Conservation (phyloP, 2,113 vertebrate genomes). For the Miniopterus natalensis region DNA sequence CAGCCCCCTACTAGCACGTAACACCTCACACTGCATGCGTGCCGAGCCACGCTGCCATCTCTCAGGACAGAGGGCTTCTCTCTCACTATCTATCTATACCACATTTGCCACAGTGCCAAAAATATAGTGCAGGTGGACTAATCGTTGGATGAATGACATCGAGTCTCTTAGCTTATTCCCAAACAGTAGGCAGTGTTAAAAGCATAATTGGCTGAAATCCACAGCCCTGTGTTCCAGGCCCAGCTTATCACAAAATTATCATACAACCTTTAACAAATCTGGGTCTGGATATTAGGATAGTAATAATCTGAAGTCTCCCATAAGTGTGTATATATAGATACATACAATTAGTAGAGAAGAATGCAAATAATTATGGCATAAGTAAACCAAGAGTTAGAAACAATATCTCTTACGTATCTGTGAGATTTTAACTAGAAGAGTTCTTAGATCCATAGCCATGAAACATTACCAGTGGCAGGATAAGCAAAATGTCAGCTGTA, state of each 20-base stretch:
- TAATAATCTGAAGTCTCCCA: background rate
- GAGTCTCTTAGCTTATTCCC: background rate
- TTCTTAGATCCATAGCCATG: background rate
- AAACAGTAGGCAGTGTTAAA: background rate
- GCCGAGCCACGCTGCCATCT: too few relatives aligned
- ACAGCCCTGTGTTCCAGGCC: background rate
- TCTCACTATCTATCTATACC: background rate
- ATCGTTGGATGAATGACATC: background rate
- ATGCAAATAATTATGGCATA: background rate
- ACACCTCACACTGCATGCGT: background rate
- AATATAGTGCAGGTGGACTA: background rate
- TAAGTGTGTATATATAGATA: background rate
- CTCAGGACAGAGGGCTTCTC: background rate
- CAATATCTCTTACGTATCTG: background rate
- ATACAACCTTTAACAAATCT: background rate
- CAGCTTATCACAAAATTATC: background rate
- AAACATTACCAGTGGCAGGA: background rate
- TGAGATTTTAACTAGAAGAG: background rate
- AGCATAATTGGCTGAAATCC: background rate
- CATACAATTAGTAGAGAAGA: background rate
- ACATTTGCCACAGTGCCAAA: background rate
- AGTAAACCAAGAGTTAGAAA: background rate
- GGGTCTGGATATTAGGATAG: background rate
- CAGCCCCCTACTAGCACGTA: background rate
- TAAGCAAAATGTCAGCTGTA: background rate